Base-by-base conservation (phyloP, 1,140 invertebrate genomes). In the Sinonovacula constricta region DNA sequence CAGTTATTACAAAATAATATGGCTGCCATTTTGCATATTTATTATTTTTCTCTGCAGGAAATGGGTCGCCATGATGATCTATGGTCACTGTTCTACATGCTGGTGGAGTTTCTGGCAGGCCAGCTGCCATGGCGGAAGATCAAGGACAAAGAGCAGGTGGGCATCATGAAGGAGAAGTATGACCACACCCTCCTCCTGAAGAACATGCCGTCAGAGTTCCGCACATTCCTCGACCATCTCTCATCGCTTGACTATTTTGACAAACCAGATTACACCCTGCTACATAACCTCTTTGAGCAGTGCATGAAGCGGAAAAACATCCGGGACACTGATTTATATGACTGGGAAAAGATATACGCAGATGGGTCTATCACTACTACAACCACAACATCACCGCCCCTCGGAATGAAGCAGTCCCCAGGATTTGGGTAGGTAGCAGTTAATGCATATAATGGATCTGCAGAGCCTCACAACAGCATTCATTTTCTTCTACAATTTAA, bases 41-140 rank as follows among this genome's bases (percentile, higher is more conserved):
- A n/a, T n/a, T n/a, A n/a, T n/a, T n/a, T n/a, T n/a, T n/a, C n/a
- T n/a, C n/a, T n/a, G n/a, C 72, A 93, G 94, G 98, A 99, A 93
- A 99, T 99, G 98, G 99, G 98, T 28, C 94, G 99, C 24, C 98
- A 99, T 89, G 99, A 99, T 91, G 99, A 99, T 91, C 92, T 99
- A 0, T 99, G 98, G 98, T 99, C 98, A 2, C 92, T 99, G 1
- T 99, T 99, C 92, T 99, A 99, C 91, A 99, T 99, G 98, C 93
- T 99, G 56, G 97, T 99, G 5, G 99, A 99, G 91, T 99, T 99
- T 90, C 96, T 99, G 3, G 98, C 99, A 89, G 98, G 98, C 0
- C 97, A 99, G 90, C 92, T 99, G 86, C 99, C 99, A 0, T 99
- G 99, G 99, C 93, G 98, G 77, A 99, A 99, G 91, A 98, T 99